These are phyloP conservation scores for Alentia gelatinosa DNA, from an alignment of 2,888 invertebrate species.

Conservation along the genomic window DNA sequence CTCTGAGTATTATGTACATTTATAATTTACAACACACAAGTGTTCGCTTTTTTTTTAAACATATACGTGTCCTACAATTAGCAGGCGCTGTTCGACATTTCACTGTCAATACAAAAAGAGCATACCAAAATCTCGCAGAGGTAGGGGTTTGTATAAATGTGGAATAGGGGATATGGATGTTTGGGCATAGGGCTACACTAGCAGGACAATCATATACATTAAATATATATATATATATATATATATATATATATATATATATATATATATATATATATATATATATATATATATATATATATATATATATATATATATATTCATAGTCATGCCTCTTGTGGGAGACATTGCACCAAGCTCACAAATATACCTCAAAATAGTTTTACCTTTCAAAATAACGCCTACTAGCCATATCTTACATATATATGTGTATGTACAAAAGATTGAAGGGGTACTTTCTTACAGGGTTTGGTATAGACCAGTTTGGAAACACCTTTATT, in stretches of 20 bases:
- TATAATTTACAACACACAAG: slow-evolving; percentile 9
- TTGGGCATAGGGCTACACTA: background rate
- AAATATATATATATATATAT: slow-evolving; percentile 14
- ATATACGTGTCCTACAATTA: background rate
- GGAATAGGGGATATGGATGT: background rate
- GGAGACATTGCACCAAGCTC: background rate
- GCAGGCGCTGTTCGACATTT: background rate
- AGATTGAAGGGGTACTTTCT: background rate
- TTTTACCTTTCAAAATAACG: background rate
- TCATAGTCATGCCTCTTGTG: background rate
- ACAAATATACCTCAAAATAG: slow-evolving; percentile 20
- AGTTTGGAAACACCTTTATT: background rate
- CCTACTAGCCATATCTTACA: slow-evolving; percentile 17
- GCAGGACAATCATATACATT: background rate
- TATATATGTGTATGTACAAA: background rate
- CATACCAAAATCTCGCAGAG: background rate
- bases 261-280: slow-evolving; percentile 6
- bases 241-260: background rate
- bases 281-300: slow-evolving; percentile 18
- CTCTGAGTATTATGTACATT: background rate
- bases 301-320: slow-evolving; percentile 35
- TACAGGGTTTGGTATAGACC: too few relatives aligned
- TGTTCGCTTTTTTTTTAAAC: background rate
- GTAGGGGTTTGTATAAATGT: background rate
- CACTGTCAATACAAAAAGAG: background rate